Conservation (phyloP, 1,140 invertebrate genomes). For the Drosophila punjabiensis region DNA sequence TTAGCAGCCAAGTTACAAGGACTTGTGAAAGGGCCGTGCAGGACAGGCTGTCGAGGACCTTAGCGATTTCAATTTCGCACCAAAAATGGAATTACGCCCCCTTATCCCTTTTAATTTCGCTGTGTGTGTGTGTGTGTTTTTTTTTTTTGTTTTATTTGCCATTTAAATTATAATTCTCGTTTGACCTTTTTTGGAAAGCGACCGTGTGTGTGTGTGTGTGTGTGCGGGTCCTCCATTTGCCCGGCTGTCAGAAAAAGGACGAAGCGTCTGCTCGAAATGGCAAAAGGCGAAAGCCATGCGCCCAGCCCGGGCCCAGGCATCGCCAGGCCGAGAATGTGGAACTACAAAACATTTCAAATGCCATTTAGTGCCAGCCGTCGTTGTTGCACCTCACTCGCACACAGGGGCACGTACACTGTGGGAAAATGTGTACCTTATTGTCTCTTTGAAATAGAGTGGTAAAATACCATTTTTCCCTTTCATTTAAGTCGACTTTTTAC, state of each 20-base stretch:
- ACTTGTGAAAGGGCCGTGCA: constrained; percentile 41
- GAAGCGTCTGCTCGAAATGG: constrained; percentile 56
- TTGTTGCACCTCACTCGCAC: constrained; percentile 52
- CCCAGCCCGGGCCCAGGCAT: constrained; percentile 13
- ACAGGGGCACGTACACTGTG: constrained; percentile 13
- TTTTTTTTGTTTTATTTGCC: constrained; percentile 59
- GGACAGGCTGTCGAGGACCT: constrained; percentile 36
- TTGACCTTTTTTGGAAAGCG: constrained; percentile 54
- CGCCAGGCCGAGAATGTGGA: constrained; percentile 46
- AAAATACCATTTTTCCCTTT: not conserved
- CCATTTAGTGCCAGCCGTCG: constrained; percentile 63
- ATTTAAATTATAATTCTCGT: constrained; percentile 67
- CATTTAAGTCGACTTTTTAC: not conserved
- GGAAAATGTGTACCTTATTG: not conserved
- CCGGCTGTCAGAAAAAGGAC: constrained; percentile 52
- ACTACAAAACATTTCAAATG: constrained; percentile 70
- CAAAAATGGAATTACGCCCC: constrained; percentile 60
- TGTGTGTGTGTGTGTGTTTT: too few relatives aligned
- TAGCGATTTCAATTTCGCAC: constrained; percentile 60
- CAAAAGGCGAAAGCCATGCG: constrained; percentile 56
- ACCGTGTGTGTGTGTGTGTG: constrained; percentile 29
- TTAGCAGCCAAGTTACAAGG: constrained; percentile 48
- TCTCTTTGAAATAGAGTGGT: not conserved
- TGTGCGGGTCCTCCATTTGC: constrained; percentile 43
- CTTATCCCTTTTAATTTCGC: constrained; percentile 37